Evolutionary conservation across 2,797 vertebrate genomes (phyloP), one percentile per base, ranked within the genome.

Genomic region (Balearica regulorum): DNA sequence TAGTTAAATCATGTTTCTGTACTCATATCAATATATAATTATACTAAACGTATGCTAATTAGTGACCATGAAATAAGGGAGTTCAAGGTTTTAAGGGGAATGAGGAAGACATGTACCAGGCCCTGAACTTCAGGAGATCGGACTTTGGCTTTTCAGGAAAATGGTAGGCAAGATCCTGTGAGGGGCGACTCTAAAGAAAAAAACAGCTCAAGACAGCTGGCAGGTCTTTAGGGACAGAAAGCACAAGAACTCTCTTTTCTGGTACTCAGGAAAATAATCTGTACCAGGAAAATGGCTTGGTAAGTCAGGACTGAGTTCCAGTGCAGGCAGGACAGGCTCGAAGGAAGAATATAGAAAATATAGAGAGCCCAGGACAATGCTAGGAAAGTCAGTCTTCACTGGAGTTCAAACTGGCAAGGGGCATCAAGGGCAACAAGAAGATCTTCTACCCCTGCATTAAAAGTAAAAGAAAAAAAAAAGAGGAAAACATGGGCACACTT

Each of bases 361-460:
- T 26, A 17, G 25, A 65, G 39, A 93, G 69, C 15, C 12, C 1
- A 1, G 7, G 20, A 25, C 0, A 0, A 15, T 44, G 33, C 33
- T 68, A 73, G 37, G 60, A 68, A 73, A 83, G 48, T 7, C 43
- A 44, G 4, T 35, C 33, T 66, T 37, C 41, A 19, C 22, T 73
- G 6, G 35, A 31, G 33, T 68, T 55, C 48, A 62, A 55, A 44
- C 48, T 26, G 24, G 24, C 26, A 73, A 68, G n/a, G 39, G 44
- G 28, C 29, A 26, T 29, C 48, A 68, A 72, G 13, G 11, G 33
- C 33, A 22, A 44, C 19, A 61, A 60, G 33, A 46, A 66, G 20
- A 72, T 3, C 11, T 77, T 88, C 37, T 71, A 37, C n/a, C 6
- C 41, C 20, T 77, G n/a, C 10, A 11, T 49, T 85, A 72, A 29